Conservation (phyloP, 1,140 invertebrate genomes). For the Harpegnathos saltator region DNA sequence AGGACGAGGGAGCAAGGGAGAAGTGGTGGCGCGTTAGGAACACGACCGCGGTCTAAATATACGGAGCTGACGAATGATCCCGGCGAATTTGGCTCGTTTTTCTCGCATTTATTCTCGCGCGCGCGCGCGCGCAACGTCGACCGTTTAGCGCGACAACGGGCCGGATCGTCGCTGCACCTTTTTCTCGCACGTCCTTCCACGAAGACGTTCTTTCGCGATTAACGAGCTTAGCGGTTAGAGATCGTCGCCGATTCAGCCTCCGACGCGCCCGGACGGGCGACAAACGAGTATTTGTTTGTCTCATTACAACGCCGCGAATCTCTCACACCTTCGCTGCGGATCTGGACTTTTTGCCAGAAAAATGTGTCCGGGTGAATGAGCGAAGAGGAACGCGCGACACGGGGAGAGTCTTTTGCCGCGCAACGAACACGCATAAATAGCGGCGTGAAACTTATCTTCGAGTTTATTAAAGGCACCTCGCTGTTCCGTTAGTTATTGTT, state of each 20-base stretch:
- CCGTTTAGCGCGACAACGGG: conserved; percentile 62
- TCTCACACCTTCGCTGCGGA: too few relatives aligned
- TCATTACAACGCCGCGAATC: neutral
- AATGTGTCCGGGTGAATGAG: too few relatives aligned
- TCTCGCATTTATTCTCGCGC: conserved; percentile 61
- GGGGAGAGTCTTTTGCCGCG: neutral
- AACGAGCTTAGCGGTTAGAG: conserved; percentile 39
- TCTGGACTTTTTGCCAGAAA: too few relatives aligned
- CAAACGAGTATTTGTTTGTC: neutral
- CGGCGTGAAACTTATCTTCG: neutral
- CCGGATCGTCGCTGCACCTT: conserved; percentile 63
- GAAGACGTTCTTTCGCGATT: conserved; percentile 17
- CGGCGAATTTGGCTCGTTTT: conserved; percentile 64
- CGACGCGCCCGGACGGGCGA: neutral
- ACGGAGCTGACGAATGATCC: conserved; percentile 66
- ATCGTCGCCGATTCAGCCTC: neutral
- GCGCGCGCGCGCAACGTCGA: conserved; percentile 37
- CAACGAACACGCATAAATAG: neutral
- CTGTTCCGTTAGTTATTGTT: conserved; percentile 21
- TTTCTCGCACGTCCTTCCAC: conserved; percentile 47
- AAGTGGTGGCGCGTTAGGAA: neutral
- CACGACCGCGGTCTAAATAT: conserved; percentile 71
- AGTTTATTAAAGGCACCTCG: neutral
- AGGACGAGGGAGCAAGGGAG: neutral
- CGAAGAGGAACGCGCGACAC: neutral